phyloP scores from a whole-genome alignment of 2,797 vertebrate genomes.

The Sebastes nivosus region DNA sequence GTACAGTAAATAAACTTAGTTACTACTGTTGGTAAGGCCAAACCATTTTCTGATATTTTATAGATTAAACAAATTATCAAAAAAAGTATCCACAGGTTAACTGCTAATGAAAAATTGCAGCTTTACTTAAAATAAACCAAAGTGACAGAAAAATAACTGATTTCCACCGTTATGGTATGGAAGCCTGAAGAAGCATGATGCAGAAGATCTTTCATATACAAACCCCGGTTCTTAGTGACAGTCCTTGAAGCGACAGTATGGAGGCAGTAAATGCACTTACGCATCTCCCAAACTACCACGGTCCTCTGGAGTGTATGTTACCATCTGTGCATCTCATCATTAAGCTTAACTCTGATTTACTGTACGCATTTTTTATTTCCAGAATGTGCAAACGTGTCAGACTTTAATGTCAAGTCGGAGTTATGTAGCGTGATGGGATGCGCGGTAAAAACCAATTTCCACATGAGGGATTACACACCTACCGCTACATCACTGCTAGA shows the following conservation, averaged over 20 bases:
- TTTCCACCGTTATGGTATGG: not conserved
- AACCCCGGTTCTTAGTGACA: not conserved
- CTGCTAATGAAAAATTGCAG: not conserved
- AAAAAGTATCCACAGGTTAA: not conserved
- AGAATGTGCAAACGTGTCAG: conserved; percentile 8
- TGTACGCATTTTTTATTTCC: conserved; percentile 18
- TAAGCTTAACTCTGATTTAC: conserved; percentile 2
- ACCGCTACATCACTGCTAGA: not conserved
- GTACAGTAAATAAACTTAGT: too few species aligned
- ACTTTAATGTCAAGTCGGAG: conserved; percentile 25
- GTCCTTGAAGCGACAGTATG: not conserved
- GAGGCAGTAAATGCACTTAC: not conserved
- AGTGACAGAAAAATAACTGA: not conserved
- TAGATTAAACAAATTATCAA: not conserved
- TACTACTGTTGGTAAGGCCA: not conserved
- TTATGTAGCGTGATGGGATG: conserved; percentile 10
- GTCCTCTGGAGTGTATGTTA: not conserved
- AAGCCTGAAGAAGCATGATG: not conserved
- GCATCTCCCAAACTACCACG: not conserved
- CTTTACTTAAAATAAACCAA: not conserved
- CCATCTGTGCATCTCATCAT: conserved; percentile 20
- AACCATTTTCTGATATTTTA: not conserved
- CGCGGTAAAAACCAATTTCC: conserved; percentile 34
- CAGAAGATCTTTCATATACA: not conserved
- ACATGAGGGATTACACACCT: conserved; percentile 30